phyloP scores from a whole-genome alignment of 2,113 vertebrate species.

The Thamnophis sirtalis region DNA sequence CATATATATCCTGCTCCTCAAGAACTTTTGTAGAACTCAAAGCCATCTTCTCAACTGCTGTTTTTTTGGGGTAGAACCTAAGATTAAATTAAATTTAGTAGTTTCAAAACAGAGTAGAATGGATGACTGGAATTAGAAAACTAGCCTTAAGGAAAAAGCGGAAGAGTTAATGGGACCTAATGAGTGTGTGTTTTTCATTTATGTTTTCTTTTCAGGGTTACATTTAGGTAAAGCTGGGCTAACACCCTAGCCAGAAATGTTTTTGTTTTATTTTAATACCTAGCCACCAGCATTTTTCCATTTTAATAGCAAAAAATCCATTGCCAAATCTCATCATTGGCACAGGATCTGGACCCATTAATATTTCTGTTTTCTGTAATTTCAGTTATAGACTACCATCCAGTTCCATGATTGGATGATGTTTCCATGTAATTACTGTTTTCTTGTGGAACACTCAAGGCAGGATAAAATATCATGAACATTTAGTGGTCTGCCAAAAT shows the following conservation, averaged over 20 bases:
- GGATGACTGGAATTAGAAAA: neutral
- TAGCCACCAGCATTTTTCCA: neutral
- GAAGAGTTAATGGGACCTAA: neutral
- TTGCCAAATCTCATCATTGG: neutral
- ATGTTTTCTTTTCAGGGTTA: neutral
- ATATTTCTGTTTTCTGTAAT: neutral
- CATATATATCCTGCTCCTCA: neutral
- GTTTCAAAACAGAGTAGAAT: neutral
- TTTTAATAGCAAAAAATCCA: neutral
- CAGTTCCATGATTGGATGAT: neutral
- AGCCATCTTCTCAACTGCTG: neutral
- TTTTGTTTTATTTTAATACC: neutral
- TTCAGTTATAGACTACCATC: constrained; percentile 5
- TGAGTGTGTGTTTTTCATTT: neutral
- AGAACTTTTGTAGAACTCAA: neutral
- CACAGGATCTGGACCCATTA: neutral
- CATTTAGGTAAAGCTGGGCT: neutral
- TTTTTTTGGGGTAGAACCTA: neutral
- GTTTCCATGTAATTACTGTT: neutral
- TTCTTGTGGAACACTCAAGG: neutral
- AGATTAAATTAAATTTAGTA: neutral
- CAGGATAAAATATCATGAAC: neutral
- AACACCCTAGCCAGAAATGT: neutral
- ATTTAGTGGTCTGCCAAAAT: neutral
- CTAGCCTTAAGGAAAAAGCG: neutral